Conservation (phyloP, 2,888 invertebrate genomes). For the Crepidodera aurea region DNA sequence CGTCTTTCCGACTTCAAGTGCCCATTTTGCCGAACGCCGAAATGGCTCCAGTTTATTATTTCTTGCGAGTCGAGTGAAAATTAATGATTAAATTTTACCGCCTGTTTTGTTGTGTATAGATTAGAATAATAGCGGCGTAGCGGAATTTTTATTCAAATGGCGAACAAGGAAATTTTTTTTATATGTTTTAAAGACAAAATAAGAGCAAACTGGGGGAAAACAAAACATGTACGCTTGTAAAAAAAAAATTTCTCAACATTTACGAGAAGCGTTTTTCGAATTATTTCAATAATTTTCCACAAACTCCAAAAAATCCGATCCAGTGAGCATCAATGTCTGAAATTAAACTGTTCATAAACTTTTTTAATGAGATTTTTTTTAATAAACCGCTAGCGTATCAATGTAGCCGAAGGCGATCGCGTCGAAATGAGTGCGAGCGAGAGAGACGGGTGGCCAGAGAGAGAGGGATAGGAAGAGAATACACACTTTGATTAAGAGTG, state of each 20-base stretch:
- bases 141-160: background rate
- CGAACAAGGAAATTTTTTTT: too few relatives aligned
- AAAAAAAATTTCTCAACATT: too few relatives aligned
- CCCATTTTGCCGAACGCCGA: slow-evolving; percentile 15
- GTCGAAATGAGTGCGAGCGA: slow-evolving; percentile 41
- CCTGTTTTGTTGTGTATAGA: slow-evolving; percentile 13
- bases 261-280: too few relatives aligned
- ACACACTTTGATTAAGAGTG: slow-evolving; percentile 58
- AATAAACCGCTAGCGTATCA: slow-evolving; percentile 51
- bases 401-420: slow-evolving; percentile 52
- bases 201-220: too few relatives aligned
- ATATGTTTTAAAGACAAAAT: too few relatives aligned
- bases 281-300: background rate
- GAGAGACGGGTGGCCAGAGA: background rate
- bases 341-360: slow-evolving; percentile 38
- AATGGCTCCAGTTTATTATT: slow-evolving; percentile 32
- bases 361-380: slow-evolving; percentile 53
- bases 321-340: background rate
- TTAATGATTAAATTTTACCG: slow-evolving; percentile 36
- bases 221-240: too few relatives aligned
- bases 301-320: background rate
- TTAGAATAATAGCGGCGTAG: slow-evolving; percentile 14
- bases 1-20: slow-evolving; percentile 33
- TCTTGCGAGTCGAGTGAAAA: slow-evolving; percentile 36
- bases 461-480: slow-evolving; percentile 17